Evolutionary conservation across 2,888 invertebrate genomes (phyloP).

Genomic region (Acleris literana): DNA sequence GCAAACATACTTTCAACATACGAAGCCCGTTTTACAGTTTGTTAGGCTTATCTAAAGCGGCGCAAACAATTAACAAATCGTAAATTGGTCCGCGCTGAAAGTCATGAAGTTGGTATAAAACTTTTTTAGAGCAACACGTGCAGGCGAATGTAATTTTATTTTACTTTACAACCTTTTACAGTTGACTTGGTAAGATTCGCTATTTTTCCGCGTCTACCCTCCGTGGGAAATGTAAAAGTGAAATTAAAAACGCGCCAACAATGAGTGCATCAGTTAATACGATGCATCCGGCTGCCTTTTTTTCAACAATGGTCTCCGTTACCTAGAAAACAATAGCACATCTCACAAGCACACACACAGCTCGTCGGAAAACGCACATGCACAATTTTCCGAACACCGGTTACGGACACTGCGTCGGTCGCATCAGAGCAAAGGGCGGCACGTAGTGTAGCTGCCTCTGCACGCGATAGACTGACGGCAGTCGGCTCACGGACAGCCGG

Average conservation of each 20-base stretch:
- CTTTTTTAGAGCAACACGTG: conserved; percentile 46
- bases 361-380: conserved; percentile 83
- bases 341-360: conserved; percentile 82
- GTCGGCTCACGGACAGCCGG: conserved; percentile 55
- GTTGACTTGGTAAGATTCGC: conserved; percentile 43
- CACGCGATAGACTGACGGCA: conserved; percentile 80
- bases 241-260: conserved; percentile 65
- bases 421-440: conserved; percentile 75
- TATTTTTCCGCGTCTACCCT: conserved; percentile 49
- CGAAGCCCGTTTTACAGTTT: conserved; percentile 48
- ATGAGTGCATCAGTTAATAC: conserved; percentile 60
- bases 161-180: conserved; percentile 38
- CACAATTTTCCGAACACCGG: conserved; percentile 83
- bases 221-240: conserved; percentile 63
- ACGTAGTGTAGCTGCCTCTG: conserved; percentile 75
- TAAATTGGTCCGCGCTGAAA: conserved; percentile 66
- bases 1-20: conserved; percentile 19
- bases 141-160: conserved; percentile 40
- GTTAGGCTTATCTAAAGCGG: conserved; percentile 71
- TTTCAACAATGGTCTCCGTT: conserved; percentile 67
- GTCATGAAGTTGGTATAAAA: conserved; percentile 57
- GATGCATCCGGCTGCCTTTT: conserved; percentile 70
- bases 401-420: conserved; percentile 82
- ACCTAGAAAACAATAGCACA: conserved; percentile 84
- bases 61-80: conserved; percentile 73